Evolutionary conservation across 2,797 vertebrate species (phyloP).

Genomic region (Ambastaia sidthimunki): DNA sequence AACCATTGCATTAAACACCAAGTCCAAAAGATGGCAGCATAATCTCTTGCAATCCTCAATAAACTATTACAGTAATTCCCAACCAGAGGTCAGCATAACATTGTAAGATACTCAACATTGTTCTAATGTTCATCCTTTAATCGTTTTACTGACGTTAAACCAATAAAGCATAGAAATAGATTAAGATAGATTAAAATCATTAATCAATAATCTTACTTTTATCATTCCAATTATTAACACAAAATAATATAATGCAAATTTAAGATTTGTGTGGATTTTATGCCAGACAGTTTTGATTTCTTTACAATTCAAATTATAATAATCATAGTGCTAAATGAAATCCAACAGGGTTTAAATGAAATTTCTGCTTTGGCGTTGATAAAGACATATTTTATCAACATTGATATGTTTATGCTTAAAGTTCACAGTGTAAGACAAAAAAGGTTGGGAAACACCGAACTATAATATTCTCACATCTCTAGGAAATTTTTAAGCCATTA

Average conservation of each 20-base stretch:
- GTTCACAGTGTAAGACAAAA: neutral
- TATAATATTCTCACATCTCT: neutral
- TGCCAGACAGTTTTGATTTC: no score
- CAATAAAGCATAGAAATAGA: neutral
- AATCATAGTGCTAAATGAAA: no score
- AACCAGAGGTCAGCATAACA: neutral
- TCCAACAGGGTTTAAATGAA: neutral
- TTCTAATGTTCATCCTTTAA: neutral
- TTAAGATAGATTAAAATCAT: neutral
- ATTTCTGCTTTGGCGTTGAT: neutral
- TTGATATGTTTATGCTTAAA: neutral
- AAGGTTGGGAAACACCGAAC: neutral
- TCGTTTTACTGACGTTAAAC: neutral
- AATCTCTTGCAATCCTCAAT: constrained; percentile 12
- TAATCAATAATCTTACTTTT: neutral
- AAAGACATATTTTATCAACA: neutral
- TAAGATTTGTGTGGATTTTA: no score
- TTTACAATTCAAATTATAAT: no score
- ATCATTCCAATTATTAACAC: no score
- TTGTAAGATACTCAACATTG: neutral
- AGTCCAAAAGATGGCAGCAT: constrained; percentile 50
- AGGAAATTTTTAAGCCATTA: neutral
- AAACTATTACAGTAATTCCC: neutral
- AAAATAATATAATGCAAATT: no score
- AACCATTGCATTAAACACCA: constrained; percentile 11